Base-by-base conservation (phyloP, 2,113 vertebrate genomes). In the Rhinichthys klamathensis region DNA sequence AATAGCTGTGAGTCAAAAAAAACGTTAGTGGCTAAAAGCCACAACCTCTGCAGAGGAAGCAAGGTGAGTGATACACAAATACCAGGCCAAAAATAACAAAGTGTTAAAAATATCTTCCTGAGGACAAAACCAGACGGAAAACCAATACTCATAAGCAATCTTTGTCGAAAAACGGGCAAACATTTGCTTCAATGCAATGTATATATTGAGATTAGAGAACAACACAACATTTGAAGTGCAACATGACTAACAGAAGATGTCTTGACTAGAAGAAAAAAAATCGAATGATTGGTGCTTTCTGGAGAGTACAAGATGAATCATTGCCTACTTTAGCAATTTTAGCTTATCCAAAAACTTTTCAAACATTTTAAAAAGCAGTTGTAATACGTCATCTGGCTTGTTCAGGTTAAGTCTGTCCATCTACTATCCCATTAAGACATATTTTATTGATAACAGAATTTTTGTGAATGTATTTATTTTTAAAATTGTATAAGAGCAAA, bases 41-140 rank as follows among this genome's bases (percentile, higher is more conserved):
- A 88, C 25, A 74, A 69, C 85, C 58, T 82, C 75, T 80, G 70
- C 70, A 90, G 86, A 92, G 84, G 54, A 90, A 89, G 88, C 87
- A 65, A 87, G 85, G 84, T 83, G 91, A 84, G 80, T 82, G 70
- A 86, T 77, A 76, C 54, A 11, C 87, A 89, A 83, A 83, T 85
- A 88, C 38, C 67, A 63, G 87, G 76, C 88, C 88, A 90, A 90
- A 92, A 92, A 93, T 90, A 92, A 85, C 86, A 30, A 3, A 18
- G 65, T 44, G 67, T 90, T 88, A 90, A 80, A 90, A 79, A 84
- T 85, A 87, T 35, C 44, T 82, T 38, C 23, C 41, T 23, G 77
- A 85, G 54, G 30, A 72, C 60, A 61, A 72, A 89, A 80, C 74
- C 81, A 84, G 75, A 82, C 46, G 58, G 86, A 83, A 87, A 89